Evolutionary conservation across 2,888 invertebrate species (phyloP).

Genomic region (Polydrusus pterygomalis): DNA sequence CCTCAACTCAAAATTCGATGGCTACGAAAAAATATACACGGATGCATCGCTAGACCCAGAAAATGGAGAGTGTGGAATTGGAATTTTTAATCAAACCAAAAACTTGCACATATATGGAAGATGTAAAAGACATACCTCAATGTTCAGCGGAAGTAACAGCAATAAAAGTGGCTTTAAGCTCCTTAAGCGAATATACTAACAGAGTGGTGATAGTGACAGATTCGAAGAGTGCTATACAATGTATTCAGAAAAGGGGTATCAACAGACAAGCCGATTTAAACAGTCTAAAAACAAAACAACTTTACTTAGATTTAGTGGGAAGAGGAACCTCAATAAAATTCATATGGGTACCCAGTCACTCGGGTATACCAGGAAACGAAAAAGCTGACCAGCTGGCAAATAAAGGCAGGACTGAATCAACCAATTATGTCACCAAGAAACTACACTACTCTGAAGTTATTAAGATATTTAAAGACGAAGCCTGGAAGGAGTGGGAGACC

Average conservation of each 20-base stretch:
- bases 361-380: not conserved
- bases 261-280: not conserved
- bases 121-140: not conserved
- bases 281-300: not conserved
- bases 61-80: not conserved
- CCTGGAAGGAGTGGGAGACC: not conserved
- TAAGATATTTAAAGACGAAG: not conserved
- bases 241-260: not conserved
- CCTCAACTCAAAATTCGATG: not conserved
- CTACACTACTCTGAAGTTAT: not conserved
- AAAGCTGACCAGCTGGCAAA: not conserved
- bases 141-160: not conserved
- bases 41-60: constrained; percentile 1
- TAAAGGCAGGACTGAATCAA: not conserved
- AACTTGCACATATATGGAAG: not conserved
- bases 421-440: not conserved
- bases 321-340: not conserved
- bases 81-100: not conserved
- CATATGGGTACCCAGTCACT: not conserved
- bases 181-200: not conserved
- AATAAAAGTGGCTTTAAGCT: not conserved
- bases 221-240: not conserved
- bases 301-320: not conserved
- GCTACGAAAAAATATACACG: not conserved
- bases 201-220: not conserved